Evolutionary conservation across 2,888 invertebrate genomes (phyloP).

Genomic region (Melitaea athalia): DNA sequence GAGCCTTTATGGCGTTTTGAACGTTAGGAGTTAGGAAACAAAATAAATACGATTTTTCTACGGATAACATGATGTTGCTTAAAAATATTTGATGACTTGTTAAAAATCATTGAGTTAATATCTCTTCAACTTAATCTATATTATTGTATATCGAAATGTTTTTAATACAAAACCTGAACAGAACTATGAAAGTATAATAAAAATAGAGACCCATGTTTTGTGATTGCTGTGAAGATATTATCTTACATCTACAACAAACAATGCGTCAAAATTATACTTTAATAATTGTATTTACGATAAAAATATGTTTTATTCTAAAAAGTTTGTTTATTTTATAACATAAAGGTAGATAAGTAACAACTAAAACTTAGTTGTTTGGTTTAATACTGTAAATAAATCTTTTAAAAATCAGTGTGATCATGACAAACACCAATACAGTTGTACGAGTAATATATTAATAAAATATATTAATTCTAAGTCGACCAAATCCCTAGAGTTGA

Average conservation of each 20-base stretch:
- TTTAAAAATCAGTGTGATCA: neutral
- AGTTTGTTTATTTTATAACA: too few relatives aligned
- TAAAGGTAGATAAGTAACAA: neutral
- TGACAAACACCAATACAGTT: neutral
- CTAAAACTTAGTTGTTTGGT: neutral
- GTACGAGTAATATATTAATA: conserved; percentile 12
- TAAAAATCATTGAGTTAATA: conserved; percentile 31
- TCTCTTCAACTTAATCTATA: neutral
- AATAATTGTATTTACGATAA: too few relatives aligned
- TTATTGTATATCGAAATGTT: neutral
- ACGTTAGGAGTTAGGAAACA: conserved; percentile 14
- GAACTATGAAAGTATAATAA: too few relatives aligned
- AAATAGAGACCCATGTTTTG: too few relatives aligned
- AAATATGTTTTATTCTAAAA: too few relatives aligned
- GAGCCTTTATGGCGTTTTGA: conserved; percentile 37
- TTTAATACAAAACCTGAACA: neutral
- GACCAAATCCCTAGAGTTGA: conserved; percentile 31
- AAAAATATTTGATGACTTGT: conserved; percentile 32
- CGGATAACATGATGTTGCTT: conserved; percentile 17
- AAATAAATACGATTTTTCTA: conserved; percentile 12
- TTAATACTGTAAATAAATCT: neutral
- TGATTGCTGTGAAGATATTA: too few relatives aligned
- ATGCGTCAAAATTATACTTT: too few relatives aligned
- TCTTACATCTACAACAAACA: too few relatives aligned
- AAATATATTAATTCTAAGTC: conserved; percentile 24